phyloP scores from a whole-genome alignment of 2,888 invertebrate genomes.

The Parnassius glacialis region DNA sequence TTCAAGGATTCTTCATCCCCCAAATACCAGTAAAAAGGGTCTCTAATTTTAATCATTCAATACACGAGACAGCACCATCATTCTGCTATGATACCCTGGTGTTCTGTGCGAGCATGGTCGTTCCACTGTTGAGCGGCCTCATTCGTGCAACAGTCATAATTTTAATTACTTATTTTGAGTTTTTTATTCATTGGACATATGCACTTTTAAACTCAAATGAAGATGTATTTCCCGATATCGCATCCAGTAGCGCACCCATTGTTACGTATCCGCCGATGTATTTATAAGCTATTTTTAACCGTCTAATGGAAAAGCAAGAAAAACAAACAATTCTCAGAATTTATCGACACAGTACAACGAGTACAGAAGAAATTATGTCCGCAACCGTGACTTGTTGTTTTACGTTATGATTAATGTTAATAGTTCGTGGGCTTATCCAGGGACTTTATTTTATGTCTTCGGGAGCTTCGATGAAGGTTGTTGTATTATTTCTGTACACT shows the following conservation, averaged over 20 bases:
- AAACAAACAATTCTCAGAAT: conserved; percentile 54
- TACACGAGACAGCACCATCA: too few species aligned
- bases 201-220: conserved; percentile 6
- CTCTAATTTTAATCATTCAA: too few species aligned
- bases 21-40: too few species aligned
- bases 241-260: conserved; percentile 30
- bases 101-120: too few species aligned
- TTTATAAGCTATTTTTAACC: conserved; percentile 32
- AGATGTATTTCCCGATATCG: conserved; percentile 12
- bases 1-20: too few species aligned
- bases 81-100: too few species aligned
- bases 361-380: conserved; percentile 35
- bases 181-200: not conserved
- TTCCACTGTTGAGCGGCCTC: too few species aligned
- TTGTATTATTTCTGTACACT: conserved; percentile 7
- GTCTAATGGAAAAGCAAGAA: conserved; percentile 41
- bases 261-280: conserved; percentile 29
- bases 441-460: conserved; percentile 24
- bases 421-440: conserved; percentile 18
- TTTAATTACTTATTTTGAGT: too few species aligned
- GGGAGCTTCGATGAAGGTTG: conserved; percentile 18
- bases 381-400: conserved; percentile 31
- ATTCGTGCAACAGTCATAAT: too few species aligned
- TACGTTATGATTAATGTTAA: conserved; percentile 36
- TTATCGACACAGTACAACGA: conserved; percentile 42